Base-by-base conservation (phyloP, 2,113 vertebrate species). In the Cathartes aura region DNA sequence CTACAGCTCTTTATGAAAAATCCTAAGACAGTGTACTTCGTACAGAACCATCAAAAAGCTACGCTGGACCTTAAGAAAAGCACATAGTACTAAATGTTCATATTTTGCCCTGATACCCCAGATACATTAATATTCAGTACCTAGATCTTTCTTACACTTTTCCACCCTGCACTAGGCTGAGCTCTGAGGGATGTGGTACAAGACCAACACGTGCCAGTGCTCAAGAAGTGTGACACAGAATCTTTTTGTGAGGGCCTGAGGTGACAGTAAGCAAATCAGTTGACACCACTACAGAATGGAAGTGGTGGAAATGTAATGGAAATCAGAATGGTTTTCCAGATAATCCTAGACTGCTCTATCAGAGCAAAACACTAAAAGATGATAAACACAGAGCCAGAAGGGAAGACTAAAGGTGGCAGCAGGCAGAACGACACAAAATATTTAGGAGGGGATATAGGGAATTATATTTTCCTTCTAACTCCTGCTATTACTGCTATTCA, bases 1-100 rank as follows among this genome's bases (percentile, higher is more conserved):
- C 27, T n/a, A 67, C 15, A 79, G 45, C 45, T 82, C 66, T 58
- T 85, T 0, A 43, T 5, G 15, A 81, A 93, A 93, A 73, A 62
- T 45, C 40, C 36, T 34, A 30, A 36, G 40, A 52, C 29, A n/a
- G 9, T 5, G 11, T 47, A 48, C 17, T 78, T 81, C 1, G 2
- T 40, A 82, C 6, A 56, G 36, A 8, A 47, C 23, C 38, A 64
- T 16, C 52, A 82, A 47, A 94, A 94, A 75, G 14, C 32, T 87
- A 15, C 2, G 1, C 0, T 48, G 34, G 45, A 48, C 36, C 27
- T 58, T 30, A 87, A 53, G 48, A 83, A 89, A 92, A 86, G 38
- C 26, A 71, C 24, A 7, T 6, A 32, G 36, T 38, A n/a, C 13
- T 38, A 78, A 27, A 19, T 1, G 16, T 38, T 62, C 0, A 0